These are phyloP conservation scores for Hyposoter didymator DNA, from an alignment of 2,888 invertebrate genomes.

Conservation along the genomic window DNA sequence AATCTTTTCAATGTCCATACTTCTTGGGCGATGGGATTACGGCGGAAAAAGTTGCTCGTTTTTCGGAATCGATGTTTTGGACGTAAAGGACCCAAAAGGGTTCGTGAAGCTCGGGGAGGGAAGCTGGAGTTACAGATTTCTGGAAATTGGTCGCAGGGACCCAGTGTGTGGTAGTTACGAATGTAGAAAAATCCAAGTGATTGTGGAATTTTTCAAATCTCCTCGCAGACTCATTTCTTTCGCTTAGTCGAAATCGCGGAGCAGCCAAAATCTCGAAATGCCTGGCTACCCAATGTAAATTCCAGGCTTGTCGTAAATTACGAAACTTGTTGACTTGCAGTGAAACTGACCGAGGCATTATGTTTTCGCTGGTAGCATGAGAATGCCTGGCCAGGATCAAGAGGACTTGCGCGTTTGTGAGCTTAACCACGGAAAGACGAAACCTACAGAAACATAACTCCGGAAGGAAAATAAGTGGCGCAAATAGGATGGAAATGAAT, in stretches of 20 bases:
- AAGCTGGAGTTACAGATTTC: neutral
- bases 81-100: no score
- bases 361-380: neutral
- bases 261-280: neutral
- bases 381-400: slow-evolving; percentile 16
- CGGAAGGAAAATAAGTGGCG: slow-evolving; percentile 63
- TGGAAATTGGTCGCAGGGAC: neutral
- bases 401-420: neutral
- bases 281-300: neutral
- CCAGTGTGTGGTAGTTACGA: no score
- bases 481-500: slow-evolving; percentile 77
- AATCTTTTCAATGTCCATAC: neutral
- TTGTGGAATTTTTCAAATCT: neutral
- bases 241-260: neutral
- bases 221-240: neutral
- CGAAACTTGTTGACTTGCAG: neutral
- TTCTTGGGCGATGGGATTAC: neutral
- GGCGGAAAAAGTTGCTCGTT: neutral
- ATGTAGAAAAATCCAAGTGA: neutral
- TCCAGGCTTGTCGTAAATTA: slow-evolving; percentile 15
- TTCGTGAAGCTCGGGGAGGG: neutral
- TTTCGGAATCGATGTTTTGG: no score
- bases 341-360: slow-evolving; percentile 12
- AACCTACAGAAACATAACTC: slow-evolving; percentile 57
- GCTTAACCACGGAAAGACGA: slow-evolving; percentile 26